These are phyloP conservation scores for Habroteleia sp. DNA, from an alignment of 2,888 invertebrate genomes.

Conservation along the genomic window DNA sequence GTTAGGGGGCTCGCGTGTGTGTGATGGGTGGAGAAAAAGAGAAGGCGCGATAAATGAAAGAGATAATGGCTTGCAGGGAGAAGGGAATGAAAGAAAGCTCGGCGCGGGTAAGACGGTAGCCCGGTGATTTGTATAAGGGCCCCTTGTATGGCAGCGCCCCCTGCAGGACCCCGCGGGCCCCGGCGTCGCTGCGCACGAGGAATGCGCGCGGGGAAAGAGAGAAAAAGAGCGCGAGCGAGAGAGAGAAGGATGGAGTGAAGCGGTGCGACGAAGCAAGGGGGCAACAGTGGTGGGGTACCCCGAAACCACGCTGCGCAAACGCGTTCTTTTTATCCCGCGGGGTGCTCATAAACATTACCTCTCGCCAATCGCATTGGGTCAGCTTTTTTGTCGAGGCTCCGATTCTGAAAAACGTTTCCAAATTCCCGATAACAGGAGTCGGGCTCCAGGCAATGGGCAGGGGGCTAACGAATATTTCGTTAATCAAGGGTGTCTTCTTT, in stretches of 20 bases:
- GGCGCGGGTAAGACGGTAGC: slow-evolving; percentile 79
- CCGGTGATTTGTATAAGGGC: slow-evolving; percentile 80
- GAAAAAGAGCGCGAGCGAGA: slow-evolving; percentile 63
- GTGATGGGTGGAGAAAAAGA: slow-evolving; percentile 58
- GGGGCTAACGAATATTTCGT: slow-evolving; percentile 20
- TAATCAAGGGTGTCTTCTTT: slow-evolving; percentile 33
- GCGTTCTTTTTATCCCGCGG: slow-evolving; percentile 69
- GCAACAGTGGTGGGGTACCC: slow-evolving; percentile 75
- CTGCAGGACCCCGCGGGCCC: slow-evolving; percentile 69
- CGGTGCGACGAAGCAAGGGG: slow-evolving; percentile 54
- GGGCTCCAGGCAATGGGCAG: neutral
- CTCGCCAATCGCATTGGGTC: slow-evolving; percentile 63
- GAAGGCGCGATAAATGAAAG: slow-evolving; percentile 70
- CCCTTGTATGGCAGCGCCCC: slow-evolving; percentile 76
- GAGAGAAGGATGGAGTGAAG: slow-evolving; percentile 74
- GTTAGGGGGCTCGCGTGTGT: slow-evolving; percentile 54
- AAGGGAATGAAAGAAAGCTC: slow-evolving; percentile 64
- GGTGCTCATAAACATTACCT: slow-evolving; percentile 74
- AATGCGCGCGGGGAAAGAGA: slow-evolving; percentile 70
- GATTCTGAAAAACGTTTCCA: slow-evolving; percentile 42
- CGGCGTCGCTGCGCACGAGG: slow-evolving; percentile 67
- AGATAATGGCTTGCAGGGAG: slow-evolving; percentile 68
- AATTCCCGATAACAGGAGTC: slow-evolving; percentile 31
- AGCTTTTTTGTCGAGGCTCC: slow-evolving; percentile 19
- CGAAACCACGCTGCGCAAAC: slow-evolving; percentile 77